A percentile compares a stretch with the other conserved stretches of the same genome.
Evolutionary conservation across 2,797 vertebrate species (phyloP).

Genomic region (Buphagus erythrorhynchus): DNA sequence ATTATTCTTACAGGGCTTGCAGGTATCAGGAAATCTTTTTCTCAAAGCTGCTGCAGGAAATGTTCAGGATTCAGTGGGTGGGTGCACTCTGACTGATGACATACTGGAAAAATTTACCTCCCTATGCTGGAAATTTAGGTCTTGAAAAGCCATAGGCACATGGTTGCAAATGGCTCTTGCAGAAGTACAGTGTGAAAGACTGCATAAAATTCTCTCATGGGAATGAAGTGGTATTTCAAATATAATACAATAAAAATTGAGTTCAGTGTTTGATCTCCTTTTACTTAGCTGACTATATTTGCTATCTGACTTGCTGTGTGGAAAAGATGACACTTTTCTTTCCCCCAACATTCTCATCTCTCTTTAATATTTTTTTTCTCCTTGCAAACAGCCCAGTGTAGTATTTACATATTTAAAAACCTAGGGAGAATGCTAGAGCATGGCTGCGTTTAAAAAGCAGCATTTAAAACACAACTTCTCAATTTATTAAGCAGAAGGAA

Average conservation of each 20-base stretch:
- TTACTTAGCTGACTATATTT: not conserved
- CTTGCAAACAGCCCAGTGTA: not conserved
- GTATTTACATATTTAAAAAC: not conserved
- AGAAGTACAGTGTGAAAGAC: not conserved
- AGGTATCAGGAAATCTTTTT: not conserved
- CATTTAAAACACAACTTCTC: not conserved
- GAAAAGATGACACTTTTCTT: not conserved
- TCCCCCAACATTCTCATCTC: not conserved
- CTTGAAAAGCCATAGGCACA: not conserved
- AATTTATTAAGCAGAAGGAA: not conserved
- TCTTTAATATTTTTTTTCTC: not conserved
- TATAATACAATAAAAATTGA: constrained; percentile 20
- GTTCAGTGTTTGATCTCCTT: not conserved
- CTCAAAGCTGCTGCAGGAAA: not conserved
- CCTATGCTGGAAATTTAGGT: not conserved
- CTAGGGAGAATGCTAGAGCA: not conserved
- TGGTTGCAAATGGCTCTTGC: constrained; percentile 10
- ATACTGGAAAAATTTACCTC: not conserved
- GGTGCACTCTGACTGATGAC: not conserved
- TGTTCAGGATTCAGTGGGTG: not conserved
- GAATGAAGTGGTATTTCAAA: not conserved
- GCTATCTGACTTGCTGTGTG: not conserved
- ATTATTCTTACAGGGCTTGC: not conserved
- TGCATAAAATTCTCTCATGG: not conserved
- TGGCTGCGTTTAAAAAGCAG: not conserved